Conservation (phyloP, 2,888 invertebrate genomes). For the Nephrotoma guestfalica region DNA sequence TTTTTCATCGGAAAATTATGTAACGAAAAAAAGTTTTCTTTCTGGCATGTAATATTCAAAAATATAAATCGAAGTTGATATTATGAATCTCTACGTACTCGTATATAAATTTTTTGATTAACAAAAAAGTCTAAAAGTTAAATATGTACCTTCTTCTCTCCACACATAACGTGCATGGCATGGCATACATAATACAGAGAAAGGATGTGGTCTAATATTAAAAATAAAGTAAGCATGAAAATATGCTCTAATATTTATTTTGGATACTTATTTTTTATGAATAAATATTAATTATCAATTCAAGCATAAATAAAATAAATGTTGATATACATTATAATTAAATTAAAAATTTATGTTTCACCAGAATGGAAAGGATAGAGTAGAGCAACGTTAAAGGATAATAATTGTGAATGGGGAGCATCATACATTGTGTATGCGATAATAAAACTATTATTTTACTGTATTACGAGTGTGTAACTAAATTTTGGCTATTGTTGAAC, state of each 20-base stretch:
- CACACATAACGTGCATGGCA: neutral
- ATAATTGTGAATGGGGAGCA: neutral
- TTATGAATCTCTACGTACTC: neutral
- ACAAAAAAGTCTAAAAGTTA: neutral
- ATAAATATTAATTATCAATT: neutral
- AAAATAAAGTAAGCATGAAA: neutral
- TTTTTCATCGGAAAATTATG: neutral
- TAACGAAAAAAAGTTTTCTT: neutral
- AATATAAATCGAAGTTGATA: neutral
- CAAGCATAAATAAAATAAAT: neutral
- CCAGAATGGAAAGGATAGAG: neutral
- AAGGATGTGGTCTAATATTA: neutral
- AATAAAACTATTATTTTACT: neutral
- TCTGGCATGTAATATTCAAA: neutral
- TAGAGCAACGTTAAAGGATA: neutral
- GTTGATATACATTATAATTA: neutral
- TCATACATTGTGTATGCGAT: neutral
- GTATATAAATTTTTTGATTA: neutral
- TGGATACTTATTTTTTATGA: neutral
- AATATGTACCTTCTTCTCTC: neutral
- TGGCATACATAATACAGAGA: neutral
- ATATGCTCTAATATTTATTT: neutral
- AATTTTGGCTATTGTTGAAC: neutral
- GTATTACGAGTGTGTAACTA: neutral
- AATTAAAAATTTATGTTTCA: neutral